These are phyloP conservation scores for Leptodactylus fuscus DNA, from an alignment of 2,113 vertebrate genomes.

Conservation along the genomic window DNA sequence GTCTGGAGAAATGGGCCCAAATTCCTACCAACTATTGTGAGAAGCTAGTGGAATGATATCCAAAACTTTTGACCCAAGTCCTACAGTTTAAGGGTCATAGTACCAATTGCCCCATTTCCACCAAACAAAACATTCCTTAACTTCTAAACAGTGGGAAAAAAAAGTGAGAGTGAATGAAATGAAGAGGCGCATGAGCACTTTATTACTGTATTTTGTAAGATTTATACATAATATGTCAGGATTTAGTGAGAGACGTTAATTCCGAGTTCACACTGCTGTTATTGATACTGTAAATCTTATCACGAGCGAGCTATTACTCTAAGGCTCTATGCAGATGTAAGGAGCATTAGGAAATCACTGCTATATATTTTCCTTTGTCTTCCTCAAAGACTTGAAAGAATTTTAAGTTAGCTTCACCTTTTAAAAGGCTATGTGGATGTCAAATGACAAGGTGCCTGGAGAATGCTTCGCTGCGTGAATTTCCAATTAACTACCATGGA, in stretches of 20 bases:
- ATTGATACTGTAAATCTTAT: conserved; percentile 28
- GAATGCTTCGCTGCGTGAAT: not conserved
- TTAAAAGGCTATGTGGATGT: not conserved
- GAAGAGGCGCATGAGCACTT: not conserved
- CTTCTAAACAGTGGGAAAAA: conserved; percentile 7
- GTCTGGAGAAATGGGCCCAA: too few relatives aligned
- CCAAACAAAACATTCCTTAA: not conserved
- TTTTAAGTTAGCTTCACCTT: not conserved
- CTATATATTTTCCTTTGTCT: not conserved
- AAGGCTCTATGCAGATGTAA: not conserved
- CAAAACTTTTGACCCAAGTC: too few relatives aligned
- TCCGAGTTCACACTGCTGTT: not conserved
- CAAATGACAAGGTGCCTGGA: conserved; percentile 2
- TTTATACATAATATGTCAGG: not conserved
- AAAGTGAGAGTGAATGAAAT: not conserved
- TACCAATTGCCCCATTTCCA: too few relatives aligned
- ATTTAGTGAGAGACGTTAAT: conserved; percentile 35
- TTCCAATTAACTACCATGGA: conserved; percentile 16
- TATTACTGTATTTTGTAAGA: not conserved
- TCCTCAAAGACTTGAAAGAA: not conserved
- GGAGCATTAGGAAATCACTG: conserved; percentile 10
- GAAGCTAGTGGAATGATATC: too few relatives aligned
- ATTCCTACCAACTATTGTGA: too few relatives aligned
- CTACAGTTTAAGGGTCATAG: too few relatives aligned
- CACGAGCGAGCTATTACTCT: not conserved